These are phyloP conservation scores for Malacoctenus gilli DNA, from an alignment of 2,797 vertebrate species.

Conservation along the genomic window DNA sequence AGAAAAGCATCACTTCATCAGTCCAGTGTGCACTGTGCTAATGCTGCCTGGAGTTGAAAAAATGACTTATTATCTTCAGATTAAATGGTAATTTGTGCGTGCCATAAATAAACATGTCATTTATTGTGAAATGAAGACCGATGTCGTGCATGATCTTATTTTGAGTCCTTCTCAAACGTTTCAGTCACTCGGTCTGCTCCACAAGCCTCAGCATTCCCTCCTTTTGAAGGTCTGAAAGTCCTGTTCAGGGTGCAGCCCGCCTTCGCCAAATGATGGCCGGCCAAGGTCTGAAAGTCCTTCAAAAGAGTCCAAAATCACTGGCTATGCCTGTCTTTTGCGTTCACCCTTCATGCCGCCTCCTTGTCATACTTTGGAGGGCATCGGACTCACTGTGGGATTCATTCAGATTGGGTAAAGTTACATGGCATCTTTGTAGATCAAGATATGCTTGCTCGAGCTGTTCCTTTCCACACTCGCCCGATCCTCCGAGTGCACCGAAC, in stretches of 20 bases:
- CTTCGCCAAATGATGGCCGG: neutral
- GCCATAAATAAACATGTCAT: no score
- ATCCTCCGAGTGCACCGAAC: neutral
- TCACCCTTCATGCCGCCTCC: conserved; percentile 2
- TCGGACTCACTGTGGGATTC: neutral
- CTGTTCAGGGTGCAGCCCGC: no score
- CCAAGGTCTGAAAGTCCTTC: neutral
- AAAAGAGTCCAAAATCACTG: neutral
- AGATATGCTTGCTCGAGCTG: conserved; percentile 12
- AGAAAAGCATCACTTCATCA: no score
- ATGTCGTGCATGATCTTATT: neutral
- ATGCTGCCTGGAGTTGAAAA: no score
- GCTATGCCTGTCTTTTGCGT: neutral
- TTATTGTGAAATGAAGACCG: no score
- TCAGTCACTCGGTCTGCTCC: no score
- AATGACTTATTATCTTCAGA: no score
- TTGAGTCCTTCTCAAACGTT: neutral
- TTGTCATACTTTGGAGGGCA: neutral
- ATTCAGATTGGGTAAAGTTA: conserved; percentile 2
- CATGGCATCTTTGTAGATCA: conserved; percentile 6
- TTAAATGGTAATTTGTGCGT: no score
- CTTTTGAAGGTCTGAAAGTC: no score
- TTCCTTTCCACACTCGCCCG: conserved; percentile 15
- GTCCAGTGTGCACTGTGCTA: no score
- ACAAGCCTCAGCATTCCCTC: no score